Evolutionary conservation across 2,797 vertebrate species (phyloP).

Genomic region (Pachyuromys duprasi): DNA sequence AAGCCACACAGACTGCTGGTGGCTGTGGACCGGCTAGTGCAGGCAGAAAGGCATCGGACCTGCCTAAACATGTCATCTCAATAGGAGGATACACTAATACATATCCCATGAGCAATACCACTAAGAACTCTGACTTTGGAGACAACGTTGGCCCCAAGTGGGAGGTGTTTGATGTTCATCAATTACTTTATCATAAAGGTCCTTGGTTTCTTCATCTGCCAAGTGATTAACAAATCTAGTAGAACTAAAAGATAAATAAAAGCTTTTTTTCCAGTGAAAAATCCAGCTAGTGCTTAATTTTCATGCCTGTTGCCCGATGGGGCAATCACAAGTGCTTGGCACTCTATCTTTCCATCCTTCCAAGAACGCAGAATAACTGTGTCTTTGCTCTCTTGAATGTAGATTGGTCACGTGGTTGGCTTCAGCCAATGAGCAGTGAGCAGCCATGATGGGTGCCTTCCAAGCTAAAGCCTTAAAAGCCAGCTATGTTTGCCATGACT

Average conservation of each 20-base stretch:
- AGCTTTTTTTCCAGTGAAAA: not conserved
- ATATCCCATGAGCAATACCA: not conserved
- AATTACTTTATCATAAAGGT: not conserved
- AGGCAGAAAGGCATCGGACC: not conserved
- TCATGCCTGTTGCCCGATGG: not conserved
- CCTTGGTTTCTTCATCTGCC: conserved; percentile 44
- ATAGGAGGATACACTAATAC: not conserved
- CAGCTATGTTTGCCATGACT: not conserved
- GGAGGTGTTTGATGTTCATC: not conserved
- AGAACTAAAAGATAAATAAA: conserved; percentile 6
- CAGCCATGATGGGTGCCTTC: not conserved
- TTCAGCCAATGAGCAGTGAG: conserved; percentile 32
- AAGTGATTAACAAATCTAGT: not conserved
- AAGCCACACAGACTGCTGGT: not conserved
- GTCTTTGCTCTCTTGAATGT: not conserved
- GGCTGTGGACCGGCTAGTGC: not conserved
- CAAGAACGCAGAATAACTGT: not conserved
- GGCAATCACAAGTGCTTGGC: not conserved
- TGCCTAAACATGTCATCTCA: not conserved
- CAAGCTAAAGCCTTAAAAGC: not conserved
- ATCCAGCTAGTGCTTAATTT: not conserved
- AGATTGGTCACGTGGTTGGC: not conserved
- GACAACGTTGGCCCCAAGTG: not conserved
- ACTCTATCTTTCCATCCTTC: not conserved
- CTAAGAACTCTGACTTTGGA: not conserved